A percentile compares a stretch with the other conserved stretches of the same genome.
Conservation (phyloP, 2,113 vertebrate genomes). For the Rhinopomastus cyanomelas region DNA sequence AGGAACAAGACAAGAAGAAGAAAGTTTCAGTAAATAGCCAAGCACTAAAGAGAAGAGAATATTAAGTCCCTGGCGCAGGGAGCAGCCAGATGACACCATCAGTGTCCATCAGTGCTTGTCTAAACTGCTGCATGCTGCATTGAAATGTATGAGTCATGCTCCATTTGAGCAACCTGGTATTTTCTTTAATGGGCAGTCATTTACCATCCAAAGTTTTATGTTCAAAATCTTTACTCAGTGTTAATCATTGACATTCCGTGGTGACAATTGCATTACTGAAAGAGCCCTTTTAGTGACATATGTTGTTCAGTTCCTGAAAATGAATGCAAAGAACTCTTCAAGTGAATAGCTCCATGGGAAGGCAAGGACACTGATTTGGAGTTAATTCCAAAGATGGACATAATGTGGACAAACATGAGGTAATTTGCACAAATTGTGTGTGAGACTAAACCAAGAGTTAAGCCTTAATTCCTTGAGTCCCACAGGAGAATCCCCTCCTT, state of each 20-base stretch:
- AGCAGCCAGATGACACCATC: background rate
- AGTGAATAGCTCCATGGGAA: background rate
- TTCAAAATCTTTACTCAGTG: background rate
- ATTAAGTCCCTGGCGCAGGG: background rate
- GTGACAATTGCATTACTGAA: background rate
- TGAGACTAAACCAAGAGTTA: background rate
- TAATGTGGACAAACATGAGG: background rate
- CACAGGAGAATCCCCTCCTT: background rate
- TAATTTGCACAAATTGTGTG: background rate
- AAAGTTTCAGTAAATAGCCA: background rate
- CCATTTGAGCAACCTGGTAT: background rate
- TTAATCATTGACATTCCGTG: background rate
- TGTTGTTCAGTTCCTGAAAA: background rate
- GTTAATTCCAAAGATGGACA: background rate
- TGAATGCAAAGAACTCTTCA: background rate
- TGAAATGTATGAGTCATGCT: background rate
- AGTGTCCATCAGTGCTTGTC: background rate
- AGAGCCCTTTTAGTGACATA: background rate
- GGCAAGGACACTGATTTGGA: background rate
- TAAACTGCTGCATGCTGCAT: background rate
- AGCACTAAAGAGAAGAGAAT: background rate
- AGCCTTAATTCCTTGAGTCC: background rate
- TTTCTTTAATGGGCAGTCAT: background rate
- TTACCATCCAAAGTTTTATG: background rate
- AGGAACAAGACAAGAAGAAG: background rate